Evolutionary conservation across 2,888 invertebrate species (phyloP), one percentile per base, ranked within the genome.

Genomic region (Caenorhabditis japonica): DNA sequence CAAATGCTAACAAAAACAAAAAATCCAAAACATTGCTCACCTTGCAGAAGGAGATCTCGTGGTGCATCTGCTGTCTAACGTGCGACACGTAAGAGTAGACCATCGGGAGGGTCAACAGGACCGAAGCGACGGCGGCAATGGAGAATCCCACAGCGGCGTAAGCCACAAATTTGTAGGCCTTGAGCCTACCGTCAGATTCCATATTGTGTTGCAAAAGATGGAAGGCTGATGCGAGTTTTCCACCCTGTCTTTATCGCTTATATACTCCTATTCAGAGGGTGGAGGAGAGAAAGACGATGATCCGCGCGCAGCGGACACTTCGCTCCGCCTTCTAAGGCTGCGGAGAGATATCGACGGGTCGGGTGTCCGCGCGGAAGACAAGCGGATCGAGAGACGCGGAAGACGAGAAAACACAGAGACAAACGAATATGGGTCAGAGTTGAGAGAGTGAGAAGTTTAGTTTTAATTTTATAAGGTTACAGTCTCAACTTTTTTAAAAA

Each of bases 101-200:
- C 86, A 86, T 86, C 55, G 86, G 86, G 39, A 87, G 80, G 46
- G 87, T 87, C 52, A 87, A 75, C 36, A 86, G 85, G 4, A 87
- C 86, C n/a, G 85, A 86, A 15, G 87, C 81, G 39, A 87, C 86
- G 60, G 87, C 87, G 53, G 87, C 85, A 49, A 87, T 83, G 56
- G 83, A 83, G 81, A 87, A 87, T 41, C 84, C 82, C 49, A 87
- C 87, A 15, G 87, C 86, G 68, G 87, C 83, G 61, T 87, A 87
- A 71, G 87, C 87, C 62, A 87, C 87, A 66, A 87, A 87, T 77
- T 86, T 87, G 82, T 87, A 87, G 75, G 87, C 87, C 76, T 85
- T 86, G 33, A 85, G 82, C 66, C 86, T 83, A 68, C 83, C 84
- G 80, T 87, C 86, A 41, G 84, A 76, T 70, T 85, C 84, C 84